Base-by-base conservation (phyloP, 2,888 invertebrate species). In the Drosophila borealis region DNA sequence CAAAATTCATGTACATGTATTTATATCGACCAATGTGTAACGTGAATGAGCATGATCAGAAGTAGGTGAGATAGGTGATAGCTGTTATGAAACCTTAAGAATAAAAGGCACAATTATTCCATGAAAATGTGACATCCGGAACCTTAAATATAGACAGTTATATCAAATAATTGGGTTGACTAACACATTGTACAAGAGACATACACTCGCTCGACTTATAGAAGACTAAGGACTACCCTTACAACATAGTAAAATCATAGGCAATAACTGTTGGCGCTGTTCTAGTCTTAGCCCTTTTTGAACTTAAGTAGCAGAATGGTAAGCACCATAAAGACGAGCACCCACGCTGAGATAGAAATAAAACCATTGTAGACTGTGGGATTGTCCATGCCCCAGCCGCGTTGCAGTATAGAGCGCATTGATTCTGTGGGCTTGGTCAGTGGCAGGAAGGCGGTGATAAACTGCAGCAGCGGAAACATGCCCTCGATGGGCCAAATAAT, bases 401-500 rank as follows among this genome's bases (percentile, higher is more conserved):
- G 94, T 53, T 96, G 96, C 39, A 97, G 92, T 91, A 98, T 96
- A 3, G 96, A 95, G n/a, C 98, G 94, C 74, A 98, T 93, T 2
- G 97, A 96, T 83, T 98, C 97, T 0, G 97, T 97, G 0, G 97
- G 96, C 82, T 96, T 95, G 0, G 98, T 98, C 17, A 98, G 93
- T 0, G 98, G 98, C 19, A 98, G 93, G 45, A 96, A 93, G 80
- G 94, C 95, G 78, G 97, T 96, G 45, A 97, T 90, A 90, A 95
- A 95, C 90, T 94, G 94, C 4, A 98, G 93, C 44, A 95, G 85
- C 0, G 94, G 92, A 89, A 97, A 97, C 96, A 98, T 98, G 42
- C 96, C 98, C 93, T 98, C 97, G 70, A 98, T 94, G 0, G 98
- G 98, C 98, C 98, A 98, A 80, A 98, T 96, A 69, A 98, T 97